Conservation (phyloP, 2,888 invertebrate genomes). For the Nemoura dubitans region DNA sequence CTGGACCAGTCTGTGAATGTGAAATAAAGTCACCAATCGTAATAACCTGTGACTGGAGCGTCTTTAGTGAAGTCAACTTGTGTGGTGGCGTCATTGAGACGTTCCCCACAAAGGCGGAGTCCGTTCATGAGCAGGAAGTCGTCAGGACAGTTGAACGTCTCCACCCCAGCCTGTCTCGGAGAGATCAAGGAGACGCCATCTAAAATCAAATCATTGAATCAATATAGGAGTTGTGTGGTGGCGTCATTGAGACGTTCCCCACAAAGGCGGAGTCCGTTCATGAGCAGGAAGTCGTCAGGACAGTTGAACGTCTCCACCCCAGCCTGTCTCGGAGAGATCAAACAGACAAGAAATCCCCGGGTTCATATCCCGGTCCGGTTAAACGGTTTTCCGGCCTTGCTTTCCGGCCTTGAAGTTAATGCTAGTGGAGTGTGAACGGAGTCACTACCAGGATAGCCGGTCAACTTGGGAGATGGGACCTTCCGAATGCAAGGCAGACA, state of each 20-base stretch:
- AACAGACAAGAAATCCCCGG: no score
- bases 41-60: slow-evolving; percentile 76
- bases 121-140: slow-evolving; percentile 78
- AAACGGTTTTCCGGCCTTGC: no score
- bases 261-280: slow-evolving; percentile 73
- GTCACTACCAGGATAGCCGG: no score
- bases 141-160: slow-evolving; percentile 78
- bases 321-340: slow-evolving; percentile 74
- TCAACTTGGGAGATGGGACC: no score
- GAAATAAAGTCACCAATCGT: no score
- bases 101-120: slow-evolving; percentile 74
- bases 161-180: slow-evolving; percentile 76
- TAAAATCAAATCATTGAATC: slow-evolving; percentile 56
- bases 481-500: no score
- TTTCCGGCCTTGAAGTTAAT: no score
- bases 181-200: slow-evolving; percentile 71
- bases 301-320: slow-evolving; percentile 80
- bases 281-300: slow-evolving; percentile 76
- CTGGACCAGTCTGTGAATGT: no score
- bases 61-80: slow-evolving; percentile 71
- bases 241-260: slow-evolving; percentile 80
- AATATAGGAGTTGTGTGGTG: slow-evolving; percentile 60
- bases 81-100: slow-evolving; percentile 74
- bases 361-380: no score
- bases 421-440: no score